Evolutionary conservation across 2,888 invertebrate species (phyloP).

Genomic region (Eupithecia subfuscata): DNA sequence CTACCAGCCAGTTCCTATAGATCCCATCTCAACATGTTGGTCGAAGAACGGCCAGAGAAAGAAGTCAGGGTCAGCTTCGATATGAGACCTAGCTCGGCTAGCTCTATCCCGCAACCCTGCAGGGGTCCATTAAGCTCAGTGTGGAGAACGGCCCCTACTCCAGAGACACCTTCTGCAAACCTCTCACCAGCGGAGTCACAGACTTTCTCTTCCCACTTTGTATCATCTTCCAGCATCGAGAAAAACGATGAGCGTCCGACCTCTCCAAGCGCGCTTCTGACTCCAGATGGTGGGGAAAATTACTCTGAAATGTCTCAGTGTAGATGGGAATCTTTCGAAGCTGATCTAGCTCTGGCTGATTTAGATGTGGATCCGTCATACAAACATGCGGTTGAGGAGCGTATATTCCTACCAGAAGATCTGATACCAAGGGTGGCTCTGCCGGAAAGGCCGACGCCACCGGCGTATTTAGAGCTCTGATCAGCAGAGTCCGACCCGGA

Average conservation of each 20-base stretch:
- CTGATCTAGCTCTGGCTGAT: slow-evolving; percentile 85
- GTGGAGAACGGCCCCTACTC: slow-evolving; percentile 83
- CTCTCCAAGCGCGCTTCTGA: slow-evolving; percentile 85
- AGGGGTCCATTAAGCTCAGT: slow-evolving; percentile 76
- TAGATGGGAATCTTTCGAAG: slow-evolving; percentile 86
- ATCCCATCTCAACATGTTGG: slow-evolving; percentile 79
- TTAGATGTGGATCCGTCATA: slow-evolving; percentile 86
- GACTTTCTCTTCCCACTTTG: slow-evolving; percentile 86
- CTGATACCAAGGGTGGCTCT: slow-evolving; percentile 78
- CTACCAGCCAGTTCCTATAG: slow-evolving; percentile 80
- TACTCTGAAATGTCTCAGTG: slow-evolving; percentile 79
- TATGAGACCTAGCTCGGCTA: slow-evolving; percentile 68
- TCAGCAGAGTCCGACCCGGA: slow-evolving; percentile 81
- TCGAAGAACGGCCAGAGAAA: slow-evolving; percentile 77
- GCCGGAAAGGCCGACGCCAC: slow-evolving; percentile 85
- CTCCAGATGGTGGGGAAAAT: slow-evolving; percentile 81
- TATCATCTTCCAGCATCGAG: slow-evolving; percentile 80
- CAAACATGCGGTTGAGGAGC: slow-evolving; percentile 85
- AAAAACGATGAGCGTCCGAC: slow-evolving; percentile 73
- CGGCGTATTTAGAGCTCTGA: slow-evolving; percentile 81
- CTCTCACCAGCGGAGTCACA: slow-evolving; percentile 84
- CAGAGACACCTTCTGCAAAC: slow-evolving; percentile 88
- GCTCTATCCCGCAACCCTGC: slow-evolving; percentile 68
- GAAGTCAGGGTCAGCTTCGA: slow-evolving; percentile 79
- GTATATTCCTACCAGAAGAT: slow-evolving; percentile 85